Conservation (phyloP, 2,113 vertebrate genomes). For the Cathartes aura region DNA sequence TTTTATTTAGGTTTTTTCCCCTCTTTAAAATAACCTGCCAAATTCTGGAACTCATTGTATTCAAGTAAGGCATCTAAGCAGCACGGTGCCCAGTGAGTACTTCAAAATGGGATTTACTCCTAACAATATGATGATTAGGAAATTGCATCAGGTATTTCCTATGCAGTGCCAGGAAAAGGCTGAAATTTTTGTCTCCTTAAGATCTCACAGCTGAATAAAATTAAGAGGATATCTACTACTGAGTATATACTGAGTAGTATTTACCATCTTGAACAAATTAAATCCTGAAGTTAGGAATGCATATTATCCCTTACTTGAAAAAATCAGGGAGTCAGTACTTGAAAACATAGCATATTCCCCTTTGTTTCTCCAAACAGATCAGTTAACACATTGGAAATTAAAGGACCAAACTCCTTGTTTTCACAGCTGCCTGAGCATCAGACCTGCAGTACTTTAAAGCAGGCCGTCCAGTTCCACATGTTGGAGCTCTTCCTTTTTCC, state of each 20-base stretch:
- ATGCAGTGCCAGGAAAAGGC: background rate
- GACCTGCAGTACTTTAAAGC: background rate
- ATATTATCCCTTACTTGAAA: background rate
- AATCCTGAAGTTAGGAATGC: background rate
- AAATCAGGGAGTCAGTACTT: background rate
- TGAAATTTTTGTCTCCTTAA: background rate
- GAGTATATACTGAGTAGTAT: background rate
- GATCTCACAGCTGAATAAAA: background rate
- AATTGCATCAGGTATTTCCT: background rate
- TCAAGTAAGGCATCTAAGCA: background rate
- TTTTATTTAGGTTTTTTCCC: background rate
- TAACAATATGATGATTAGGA: background rate
- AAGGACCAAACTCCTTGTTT: background rate
- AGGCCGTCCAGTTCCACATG: rapidly evolving
- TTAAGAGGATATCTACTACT: background rate
- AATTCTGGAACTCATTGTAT: background rate
- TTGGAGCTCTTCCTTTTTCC: background rate
- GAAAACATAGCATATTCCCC: background rate
- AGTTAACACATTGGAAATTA: background rate
- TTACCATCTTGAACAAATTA: background rate
- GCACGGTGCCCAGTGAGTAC: background rate
- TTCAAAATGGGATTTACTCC: background rate
- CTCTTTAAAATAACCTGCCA: background rate
- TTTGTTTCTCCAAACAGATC: background rate
- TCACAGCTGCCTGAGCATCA: background rate